Evolutionary conservation across 2,888 invertebrate species (phyloP), one percentile per base, ranked within the genome.

Genomic region (Andrena minutula): DNA sequence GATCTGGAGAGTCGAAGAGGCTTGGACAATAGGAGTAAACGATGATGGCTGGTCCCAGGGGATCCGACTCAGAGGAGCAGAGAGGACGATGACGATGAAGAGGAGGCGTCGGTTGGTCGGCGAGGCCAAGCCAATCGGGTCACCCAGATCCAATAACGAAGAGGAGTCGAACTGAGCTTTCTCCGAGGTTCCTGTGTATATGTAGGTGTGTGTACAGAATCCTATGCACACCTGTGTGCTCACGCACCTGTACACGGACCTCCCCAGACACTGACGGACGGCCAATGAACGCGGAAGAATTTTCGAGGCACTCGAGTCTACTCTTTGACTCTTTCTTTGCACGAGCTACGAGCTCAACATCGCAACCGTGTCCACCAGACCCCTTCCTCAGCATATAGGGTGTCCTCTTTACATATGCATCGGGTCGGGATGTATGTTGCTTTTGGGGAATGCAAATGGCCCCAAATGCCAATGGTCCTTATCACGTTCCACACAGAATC

Each of bases 101-200:
- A 86, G 80, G 82, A 83, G 75, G 47, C 65, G 61, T 65, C 61
- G 70, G 74, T 79, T 75, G 79, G 79, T 78, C 75, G 86, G 72
- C 84, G 87, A 86, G 85, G 86, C 86, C 85, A 83, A 84, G 88
- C 89, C 78, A 93, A 93, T 93, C 92, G 89, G 93, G 93, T 93
- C 93, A 93, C 93, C 93, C 92, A 93, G 93, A 93, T 93, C 89
- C 89, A 88, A 92, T 91, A 91, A 93, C 88, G 91, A 86, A 90
- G 89, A 79, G 74, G 83, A 79, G 83, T 84, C 86, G 86, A 85
- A 75, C 85, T 84, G 88, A 91, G 92, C 92, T 92, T 92, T 92
- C 92, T 92, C 91, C 88, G 68, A 78, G 83, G 73, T 70, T 71
- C 76, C 47, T 61, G 28, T 58, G 75, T 28, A 58, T 23, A 63